phyloP scores from a whole-genome alignment of 2,113 vertebrate species.

The Aegotheles bennettii region DNA sequence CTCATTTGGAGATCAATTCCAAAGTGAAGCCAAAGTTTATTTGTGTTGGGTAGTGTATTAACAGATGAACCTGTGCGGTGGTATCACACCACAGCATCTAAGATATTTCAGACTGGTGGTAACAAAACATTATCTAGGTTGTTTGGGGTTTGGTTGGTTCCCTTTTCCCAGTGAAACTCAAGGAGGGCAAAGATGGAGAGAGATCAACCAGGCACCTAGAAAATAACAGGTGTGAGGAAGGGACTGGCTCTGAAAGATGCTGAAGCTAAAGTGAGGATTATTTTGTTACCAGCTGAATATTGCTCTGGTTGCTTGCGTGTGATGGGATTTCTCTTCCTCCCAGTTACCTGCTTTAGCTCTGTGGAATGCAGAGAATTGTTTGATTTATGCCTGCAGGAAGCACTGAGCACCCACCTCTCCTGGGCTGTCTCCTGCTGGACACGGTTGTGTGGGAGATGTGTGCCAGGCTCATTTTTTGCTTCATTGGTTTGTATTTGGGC shows the following conservation, averaged over 20 bases:
- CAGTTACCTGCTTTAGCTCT: neutral
- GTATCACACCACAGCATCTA: neutral
- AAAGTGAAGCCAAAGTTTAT: conserved; percentile 7
- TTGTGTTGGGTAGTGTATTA: neutral
- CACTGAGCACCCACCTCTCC: neutral
- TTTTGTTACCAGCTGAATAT: neutral
- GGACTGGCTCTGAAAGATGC: neutral
- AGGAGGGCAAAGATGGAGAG: fast-evolving
- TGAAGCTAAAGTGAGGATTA: neutral
- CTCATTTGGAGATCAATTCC: neutral
- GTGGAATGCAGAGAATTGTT: neutral
- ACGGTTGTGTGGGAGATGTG: neutral
- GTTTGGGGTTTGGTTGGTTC: neutral
- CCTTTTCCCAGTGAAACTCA: fast-evolving
- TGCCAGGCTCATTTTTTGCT: neutral
- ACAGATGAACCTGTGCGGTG: neutral
- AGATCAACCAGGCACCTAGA: neutral
- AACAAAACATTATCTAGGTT: neutral
- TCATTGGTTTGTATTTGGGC: neutral
- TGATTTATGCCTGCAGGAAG: neutral
- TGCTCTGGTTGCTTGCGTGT: neutral
- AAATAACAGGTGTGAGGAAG: neutral
- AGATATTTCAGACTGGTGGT: neutral
- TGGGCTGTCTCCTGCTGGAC: neutral
- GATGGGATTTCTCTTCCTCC: neutral